Conservation (phyloP, 2,888 invertebrate species). For the Rhagonycha fulva region DNA sequence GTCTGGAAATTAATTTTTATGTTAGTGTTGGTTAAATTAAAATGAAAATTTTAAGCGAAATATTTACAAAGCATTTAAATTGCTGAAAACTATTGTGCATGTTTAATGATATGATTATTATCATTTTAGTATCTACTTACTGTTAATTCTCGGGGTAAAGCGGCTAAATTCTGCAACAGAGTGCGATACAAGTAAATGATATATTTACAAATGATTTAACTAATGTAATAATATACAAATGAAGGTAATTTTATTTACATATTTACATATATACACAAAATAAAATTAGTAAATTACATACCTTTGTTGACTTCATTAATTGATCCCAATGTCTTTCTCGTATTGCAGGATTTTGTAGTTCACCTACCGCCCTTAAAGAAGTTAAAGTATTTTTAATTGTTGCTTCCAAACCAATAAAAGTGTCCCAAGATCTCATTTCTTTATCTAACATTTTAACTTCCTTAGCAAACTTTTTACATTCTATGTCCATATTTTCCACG, state of each 20-base stretch:
- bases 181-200: slow-evolving; percentile 33
- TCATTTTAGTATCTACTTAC: slow-evolving; percentile 62
- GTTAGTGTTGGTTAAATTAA: neutral
- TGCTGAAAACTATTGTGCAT: neutral
- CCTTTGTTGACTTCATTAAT: slow-evolving; percentile 95
- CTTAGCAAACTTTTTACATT: slow-evolving; percentile 97
- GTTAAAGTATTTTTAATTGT: slow-evolving; percentile 96
- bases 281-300: slow-evolving; percentile 48
- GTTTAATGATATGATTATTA: neutral
- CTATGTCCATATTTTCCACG: slow-evolving; percentile 98
- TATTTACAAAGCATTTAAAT: neutral
- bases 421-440: slow-evolving; percentile 95
- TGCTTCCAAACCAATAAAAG: slow-evolving; percentile 84
- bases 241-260: slow-evolving; percentile 18
- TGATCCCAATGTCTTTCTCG: slow-evolving; percentile 97
- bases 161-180: slow-evolving; percentile 78
- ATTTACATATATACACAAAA: slow-evolving; percentile 27
- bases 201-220: slow-evolving; percentile 23
- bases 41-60: neutral
- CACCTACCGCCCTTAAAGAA: slow-evolving; percentile 91
- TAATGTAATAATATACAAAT: neutral
- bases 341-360: slow-evolving; percentile 94
- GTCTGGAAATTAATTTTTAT: slow-evolving; percentile 64
- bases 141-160: slow-evolving; percentile 77
- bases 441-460: slow-evolving; percentile 90